Percentiles rank a stretch among this genome's conserved stretches.
These are phyloP conservation scores for Gymnothorax reevesii DNA, from an alignment of 2,797 vertebrate genomes.

Conservation along the genomic window DNA sequence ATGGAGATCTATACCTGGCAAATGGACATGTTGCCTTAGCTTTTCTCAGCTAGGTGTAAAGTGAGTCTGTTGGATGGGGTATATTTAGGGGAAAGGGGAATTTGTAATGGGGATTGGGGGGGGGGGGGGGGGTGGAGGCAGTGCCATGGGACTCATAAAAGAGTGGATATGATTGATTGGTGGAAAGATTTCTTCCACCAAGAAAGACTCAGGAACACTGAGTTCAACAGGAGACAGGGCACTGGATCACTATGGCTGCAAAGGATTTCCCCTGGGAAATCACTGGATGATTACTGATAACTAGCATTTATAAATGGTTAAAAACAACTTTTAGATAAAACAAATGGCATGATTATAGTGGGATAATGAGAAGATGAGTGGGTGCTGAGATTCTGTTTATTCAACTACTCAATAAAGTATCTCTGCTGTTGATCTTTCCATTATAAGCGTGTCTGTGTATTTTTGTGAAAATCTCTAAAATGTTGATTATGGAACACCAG, in stretches of 20 bases:
- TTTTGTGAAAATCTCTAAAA: background rate
- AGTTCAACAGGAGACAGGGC: background rate
- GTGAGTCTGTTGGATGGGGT: slow-evolving; percentile 50
- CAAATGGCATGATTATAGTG: background rate
- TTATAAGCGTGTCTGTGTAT: background rate
- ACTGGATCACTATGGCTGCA: background rate
- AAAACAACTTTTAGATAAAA: background rate
- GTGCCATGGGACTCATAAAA: background rate
- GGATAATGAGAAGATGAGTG: background rate
- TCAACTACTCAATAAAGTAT: background rate
- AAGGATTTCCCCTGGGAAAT: background rate
- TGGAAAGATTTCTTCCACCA: too few relatives aligned
- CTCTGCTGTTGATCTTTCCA: background rate
- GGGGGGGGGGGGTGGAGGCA: background rate
- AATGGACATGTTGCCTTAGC: slow-evolving; percentile 24
- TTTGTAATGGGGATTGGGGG: background rate
- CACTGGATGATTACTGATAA: background rate
- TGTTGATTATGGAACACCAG: background rate
- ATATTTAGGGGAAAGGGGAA: slow-evolving; percentile 38
- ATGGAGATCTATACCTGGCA: slow-evolving; percentile 42
- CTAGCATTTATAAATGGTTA: background rate
- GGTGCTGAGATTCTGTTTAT: background rate
- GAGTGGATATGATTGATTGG: background rate
- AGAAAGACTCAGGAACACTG: too few relatives aligned
- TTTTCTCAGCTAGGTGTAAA: slow-evolving; percentile 34